Base-by-base conservation (phyloP, 2,113 vertebrate species). In the Anseranas semipalmata region DNA sequence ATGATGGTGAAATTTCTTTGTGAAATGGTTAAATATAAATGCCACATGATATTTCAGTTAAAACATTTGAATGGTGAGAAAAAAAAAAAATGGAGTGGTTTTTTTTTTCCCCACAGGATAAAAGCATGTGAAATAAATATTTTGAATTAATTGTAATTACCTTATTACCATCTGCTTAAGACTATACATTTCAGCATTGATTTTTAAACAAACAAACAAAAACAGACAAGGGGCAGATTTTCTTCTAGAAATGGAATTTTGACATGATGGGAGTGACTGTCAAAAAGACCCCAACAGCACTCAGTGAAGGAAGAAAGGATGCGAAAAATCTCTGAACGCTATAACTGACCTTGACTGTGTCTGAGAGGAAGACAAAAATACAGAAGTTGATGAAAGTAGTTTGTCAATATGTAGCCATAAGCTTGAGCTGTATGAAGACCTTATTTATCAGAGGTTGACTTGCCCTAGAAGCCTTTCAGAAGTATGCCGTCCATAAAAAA, bases 351-450 rank as follows among this genome's bases (percentile, higher is more conserved):
- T 92, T 93, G 77, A 45, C 48, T 78, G 32, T 65, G n/a, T 48
- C 90, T 70, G 35, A 97, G 56, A 65, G 87, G 67, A 94, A 96
- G 60, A 65, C 45, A 95, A 94, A 37, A 92, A 55, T 21, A 63
- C 2, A 78, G 50, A 95, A 85, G 66, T 39, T 92, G 80, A 95
- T 92, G 9, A 89, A 56, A 48, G 82, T 35, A 62, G 87, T 89
- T 95, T 93, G 84, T 94, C 95, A 96, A n/a, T 77, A 91, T 8
- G 41, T 20, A 97, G 90, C 70, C 78, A 73, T 52, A 81, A 95
- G 63, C 59, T 15, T 45, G 41, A 95, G 52, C 33, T 75, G 52
- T 27, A 16, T 45, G 53, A 94, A 93, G 60, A 90, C 32, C 78
- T 93, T 60, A 78, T 87, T 96, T 87, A 94, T 95, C 85, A 95